These are phyloP conservation scores for Bombus consobrinus DNA, from an alignment of 1,140 invertebrate species.

Conservation along the genomic window DNA sequence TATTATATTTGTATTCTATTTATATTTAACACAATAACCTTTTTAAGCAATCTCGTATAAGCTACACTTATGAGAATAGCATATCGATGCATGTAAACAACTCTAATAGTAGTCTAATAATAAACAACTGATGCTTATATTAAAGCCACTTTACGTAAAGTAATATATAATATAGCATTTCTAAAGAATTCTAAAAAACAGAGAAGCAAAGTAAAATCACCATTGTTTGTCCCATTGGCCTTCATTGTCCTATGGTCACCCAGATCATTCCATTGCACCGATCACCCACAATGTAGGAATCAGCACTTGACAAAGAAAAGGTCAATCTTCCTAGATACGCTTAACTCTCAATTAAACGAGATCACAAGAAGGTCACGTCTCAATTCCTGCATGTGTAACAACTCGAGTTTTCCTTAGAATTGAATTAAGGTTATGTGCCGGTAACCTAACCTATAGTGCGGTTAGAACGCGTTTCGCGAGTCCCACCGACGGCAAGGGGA, in stretches of 20 bases:
- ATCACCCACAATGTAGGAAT: conserved; percentile 60
- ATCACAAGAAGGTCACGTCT: background rate
- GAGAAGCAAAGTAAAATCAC: conserved; percentile 67
- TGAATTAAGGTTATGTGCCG: conserved; percentile 77
- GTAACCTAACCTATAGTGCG: conserved; percentile 78
- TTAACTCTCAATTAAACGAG: background rate
- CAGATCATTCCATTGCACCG: conserved; percentile 77
- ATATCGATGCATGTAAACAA: conserved; percentile 3
- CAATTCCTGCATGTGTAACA: background rate
- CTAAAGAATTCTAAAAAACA: too few relatives aligned
- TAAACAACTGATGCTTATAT: background rate
- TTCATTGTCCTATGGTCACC: conserved; percentile 78
- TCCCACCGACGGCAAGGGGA: background rate
- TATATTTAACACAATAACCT: background rate
- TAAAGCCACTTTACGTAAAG: background rate
- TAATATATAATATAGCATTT: too few relatives aligned
- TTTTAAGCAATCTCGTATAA: background rate
- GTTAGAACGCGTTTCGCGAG: conserved; percentile 58
- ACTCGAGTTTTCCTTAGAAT: background rate
- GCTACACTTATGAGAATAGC: too few relatives aligned
- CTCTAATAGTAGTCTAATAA: background rate
- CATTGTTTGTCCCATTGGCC: conserved; percentile 83
- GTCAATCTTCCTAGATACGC: background rate
- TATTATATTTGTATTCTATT: background rate
- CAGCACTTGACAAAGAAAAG: conserved; percentile 18